Evolutionary conservation across 1,140 invertebrate species (phyloP), one percentile per base, ranked within the genome.

Genomic region (Caenorhabditis tropicalis): DNA sequence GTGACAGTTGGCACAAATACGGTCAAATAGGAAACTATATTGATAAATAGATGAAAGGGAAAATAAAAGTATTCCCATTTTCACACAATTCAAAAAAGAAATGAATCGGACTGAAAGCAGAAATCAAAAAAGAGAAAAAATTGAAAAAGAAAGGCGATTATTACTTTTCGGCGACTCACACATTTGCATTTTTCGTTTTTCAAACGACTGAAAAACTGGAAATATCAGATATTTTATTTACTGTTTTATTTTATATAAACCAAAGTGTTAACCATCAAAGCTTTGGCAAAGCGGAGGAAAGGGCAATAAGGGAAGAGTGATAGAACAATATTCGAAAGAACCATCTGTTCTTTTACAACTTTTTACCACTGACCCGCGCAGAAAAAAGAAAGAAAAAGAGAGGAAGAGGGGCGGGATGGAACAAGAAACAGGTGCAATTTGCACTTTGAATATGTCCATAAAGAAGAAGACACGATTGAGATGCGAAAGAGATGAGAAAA

Each of bases 301-400:
- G 7, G 24, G 29, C 7, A 9, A 27, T 27, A 10, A 27, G 24
- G 21, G 53, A 21, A 56, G 12, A 12, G 5, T 5, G 39, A 43
- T 43, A 12, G 39, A 43, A 43, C 39, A 43, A 43, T 43, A 43
- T 43, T 5, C 39, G 5, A 1, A 2, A 27, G 12, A n/a, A 29
- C n/a, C 65, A 74, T 74, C 33, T 74, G 65, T 74, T 74, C 65
- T 43, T 74, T 74, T 74, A 74, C 65, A 74, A 74, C 65, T 74
- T 74, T 74, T 74, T 74, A 74, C 65, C 65, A 74, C 36, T 43
- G 36, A 46, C 65, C 36, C 39, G 65, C 65, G 65, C 36, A n/a
- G 65, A 36, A 10, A 74, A 74, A 27, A 43, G n/a, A 74, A 12
- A 36, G 29, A 56, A n/a, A 56, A 56, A 27, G 21, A 27, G 24